Conservation (phyloP, 2,888 invertebrate genomes). For the Pheosia gnoma region DNA sequence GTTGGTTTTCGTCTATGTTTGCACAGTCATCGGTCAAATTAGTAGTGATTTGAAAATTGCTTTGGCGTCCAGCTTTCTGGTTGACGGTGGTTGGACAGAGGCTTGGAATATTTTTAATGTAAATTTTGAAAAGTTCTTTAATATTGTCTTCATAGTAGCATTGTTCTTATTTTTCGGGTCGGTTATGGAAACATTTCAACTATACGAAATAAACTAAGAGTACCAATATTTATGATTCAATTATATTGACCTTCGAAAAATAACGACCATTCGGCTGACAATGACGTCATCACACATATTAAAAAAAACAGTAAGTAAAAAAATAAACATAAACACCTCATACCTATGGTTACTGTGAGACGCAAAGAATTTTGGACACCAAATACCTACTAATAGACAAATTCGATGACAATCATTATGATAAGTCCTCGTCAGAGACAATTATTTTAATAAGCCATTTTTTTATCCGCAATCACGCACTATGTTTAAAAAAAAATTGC, state of each 20-base stretch:
- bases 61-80: constrained; percentile 39
- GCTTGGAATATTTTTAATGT: constrained; percentile 9
- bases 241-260: too few species aligned
- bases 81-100: constrained; percentile 16
- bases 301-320: too few species aligned
- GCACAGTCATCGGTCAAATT: constrained; percentile 34
- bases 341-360: too few species aligned
- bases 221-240: too few species aligned
- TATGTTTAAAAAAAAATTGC: constrained; percentile 15
- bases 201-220: too few species aligned
- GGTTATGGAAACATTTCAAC: too few species aligned
- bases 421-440: not conserved
- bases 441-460: constrained; percentile 2
- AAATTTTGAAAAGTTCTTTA: not conserved
- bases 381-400: not conserved
- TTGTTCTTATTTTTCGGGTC: too few species aligned
- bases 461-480: constrained; percentile 10
- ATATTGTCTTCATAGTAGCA: not conserved
- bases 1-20: constrained; percentile 23
- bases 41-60: constrained; percentile 21
- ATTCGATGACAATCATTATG: not conserved
- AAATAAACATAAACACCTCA: too few species aligned
- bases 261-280: too few species aligned
- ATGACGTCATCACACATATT: too few species aligned
- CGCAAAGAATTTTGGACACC: too few species aligned